Base-by-base conservation (phyloP, 2,113 vertebrate species). In the Cnemophilus loriae region DNA sequence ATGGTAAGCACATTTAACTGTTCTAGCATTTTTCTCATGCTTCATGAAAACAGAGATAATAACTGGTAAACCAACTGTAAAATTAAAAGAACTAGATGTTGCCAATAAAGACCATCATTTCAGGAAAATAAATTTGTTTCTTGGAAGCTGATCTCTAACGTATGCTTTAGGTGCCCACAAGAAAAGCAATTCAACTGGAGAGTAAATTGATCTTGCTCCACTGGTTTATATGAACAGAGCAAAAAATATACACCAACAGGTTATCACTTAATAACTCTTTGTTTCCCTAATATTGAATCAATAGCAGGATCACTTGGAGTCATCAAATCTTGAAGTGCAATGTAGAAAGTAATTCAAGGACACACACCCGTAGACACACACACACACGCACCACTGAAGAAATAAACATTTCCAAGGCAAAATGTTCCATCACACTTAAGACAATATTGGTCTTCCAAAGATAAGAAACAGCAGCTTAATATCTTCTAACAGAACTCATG, bases 51-150 rank as follows among this genome's bases (percentile, higher is more conserved):
- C 96, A 98, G 97, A 98, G 98, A 98, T 98, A 98, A 98, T 98
- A 98, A 98, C 98, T 97, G 98, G 98, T 98, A 98, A 98, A 98
- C 96, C 98, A 98, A 98, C 98, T 98, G 98, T 98, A 98, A 98
- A 98, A 98, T 98, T 98, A 98, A 98, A 98, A 98, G 98, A 97
- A 98, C 97, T 98, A 97, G 97, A 98, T 98, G 98, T 98, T 98
- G 97, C 97, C 98, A 98, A 98, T 98, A 98, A 98, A 98, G 97
- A 97, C 97, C 96, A 97, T 98, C 97, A 98, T 98, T 98, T 98
- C 97, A 97, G 97, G 96, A 98, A 98, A 98, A 98, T 98, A 98
- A 98, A 98, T 98, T 98, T 98, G 95, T 98, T 98, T 98, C 98
- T 98, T 97, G 95, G 97, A 98, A 98, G 95, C 96, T 95, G 91